These are phyloP conservation scores for Pheosia gnoma DNA, from an alignment of 2,888 invertebrate species.

Conservation along the genomic window DNA sequence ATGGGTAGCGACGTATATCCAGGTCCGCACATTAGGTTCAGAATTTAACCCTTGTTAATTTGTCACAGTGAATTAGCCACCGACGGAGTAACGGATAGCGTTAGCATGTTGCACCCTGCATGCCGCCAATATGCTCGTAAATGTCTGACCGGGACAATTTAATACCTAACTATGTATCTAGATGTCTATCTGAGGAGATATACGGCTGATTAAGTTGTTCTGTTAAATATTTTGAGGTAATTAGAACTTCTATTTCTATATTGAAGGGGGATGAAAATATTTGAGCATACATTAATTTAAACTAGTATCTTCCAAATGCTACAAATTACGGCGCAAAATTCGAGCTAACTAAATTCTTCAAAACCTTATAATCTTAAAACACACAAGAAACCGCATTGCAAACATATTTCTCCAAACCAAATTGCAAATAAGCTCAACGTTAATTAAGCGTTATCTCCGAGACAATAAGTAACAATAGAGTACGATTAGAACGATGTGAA, in stretches of 20 bases:
- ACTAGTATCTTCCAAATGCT: too few relatives aligned
- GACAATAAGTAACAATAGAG: slow-evolving; percentile 29
- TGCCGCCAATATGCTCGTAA: slow-evolving; percentile 81
- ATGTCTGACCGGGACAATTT: slow-evolving; percentile 73
- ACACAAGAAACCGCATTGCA: slow-evolving; percentile 6
- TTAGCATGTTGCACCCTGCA: slow-evolving; percentile 81
- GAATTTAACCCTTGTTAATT: slow-evolving; percentile 82
- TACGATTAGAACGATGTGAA: slow-evolving; percentile 34
- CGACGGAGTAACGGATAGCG: slow-evolving; percentile 79
- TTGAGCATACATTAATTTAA: too few relatives aligned
- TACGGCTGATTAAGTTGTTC: slow-evolving; percentile 36
- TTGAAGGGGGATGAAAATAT: neutral
- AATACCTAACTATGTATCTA: slow-evolving; percentile 73
- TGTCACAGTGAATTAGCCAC: slow-evolving; percentile 83
- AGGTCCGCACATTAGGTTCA: slow-evolving; percentile 49
- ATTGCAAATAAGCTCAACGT: slow-evolving; percentile 18
- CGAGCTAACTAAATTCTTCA: neutral
- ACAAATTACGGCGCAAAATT: too few relatives aligned
- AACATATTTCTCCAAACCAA: slow-evolving; percentile 11
- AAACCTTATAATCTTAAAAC: slow-evolving; percentile 5
- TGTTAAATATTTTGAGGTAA: slow-evolving; percentile 19
- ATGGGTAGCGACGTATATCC: slow-evolving; percentile 11
- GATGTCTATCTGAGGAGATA: slow-evolving; percentile 63
- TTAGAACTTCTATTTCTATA: neutral
- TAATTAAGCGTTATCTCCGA: slow-evolving; percentile 23